Evolutionary conservation across 2,797 vertebrate genomes (phyloP), one percentile per base, ranked within the genome.

Genomic region (Megalops cyprinoides): DNA sequence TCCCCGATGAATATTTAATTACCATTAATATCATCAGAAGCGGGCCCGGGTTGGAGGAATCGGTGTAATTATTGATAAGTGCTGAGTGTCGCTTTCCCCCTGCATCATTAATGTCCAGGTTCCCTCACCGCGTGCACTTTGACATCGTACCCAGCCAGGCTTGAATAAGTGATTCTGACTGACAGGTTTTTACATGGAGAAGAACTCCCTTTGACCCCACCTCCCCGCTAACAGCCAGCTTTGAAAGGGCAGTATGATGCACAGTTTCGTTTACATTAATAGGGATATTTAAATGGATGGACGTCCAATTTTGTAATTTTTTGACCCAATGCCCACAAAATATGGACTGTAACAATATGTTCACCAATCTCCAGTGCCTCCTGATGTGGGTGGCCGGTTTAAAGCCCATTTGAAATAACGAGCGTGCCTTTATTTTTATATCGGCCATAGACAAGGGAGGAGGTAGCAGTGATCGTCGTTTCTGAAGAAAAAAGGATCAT

Each of bases 1-100:
- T 82, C 44, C 42, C 9, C 25, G 76, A 88, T 93, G 60, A 90
- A 92, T 92, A 89, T 89, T 90, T 89, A 88, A 91, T 80, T 15
- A 76, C 74, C 76, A 62, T 87, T 89, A 83, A 89, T 87, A 85
- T 84, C 76, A 65, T 78, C 76, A 85, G 85, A 87, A 88, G 80
- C 85, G 79, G 79, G 79, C 62, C 69, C 56, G 15, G 78, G 79
- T 46, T 85, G 78, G 77, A 76, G 73, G 84, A 89, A 90, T 93
- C 91, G 79, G 87, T 93, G 80, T 85, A 79, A 88, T 89, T 82
- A 82, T 34, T 79, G 84, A 89, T 87, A 89, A 91, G 87, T 85
- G 87, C 83, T 84, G 84, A 80, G 86, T 82, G 69, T 53, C 82
- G 81, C 77, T 80, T 73, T 31, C 51, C 34, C 23, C 0, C 79